Conservation (phyloP, 2,888 invertebrate genomes). For the Acheta domesticus region DNA sequence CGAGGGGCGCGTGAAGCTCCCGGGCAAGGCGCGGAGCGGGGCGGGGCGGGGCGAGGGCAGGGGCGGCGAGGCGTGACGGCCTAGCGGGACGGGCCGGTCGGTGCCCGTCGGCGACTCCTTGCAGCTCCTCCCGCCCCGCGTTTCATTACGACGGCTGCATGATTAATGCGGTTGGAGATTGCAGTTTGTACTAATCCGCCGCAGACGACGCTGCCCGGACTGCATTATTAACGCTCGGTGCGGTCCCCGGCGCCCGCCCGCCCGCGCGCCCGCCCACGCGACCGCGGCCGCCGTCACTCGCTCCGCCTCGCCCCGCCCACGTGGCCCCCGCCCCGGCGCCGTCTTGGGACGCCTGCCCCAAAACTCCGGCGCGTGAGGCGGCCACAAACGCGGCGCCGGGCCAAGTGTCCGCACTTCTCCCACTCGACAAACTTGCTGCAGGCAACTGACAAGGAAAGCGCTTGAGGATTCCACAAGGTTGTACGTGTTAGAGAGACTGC, state of each 20-base stretch:
- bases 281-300: background rate
- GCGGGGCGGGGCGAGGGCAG: background rate
- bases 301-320: background rate
- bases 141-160: slow-evolving; percentile 18
- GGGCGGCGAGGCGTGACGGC: background rate
- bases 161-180: background rate
- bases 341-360: no score
- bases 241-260: background rate
- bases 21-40: background rate
- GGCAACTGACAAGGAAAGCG: no score
- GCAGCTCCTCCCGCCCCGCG: background rate
- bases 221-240: background rate
- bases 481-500: no score
- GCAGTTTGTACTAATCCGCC: background rate
- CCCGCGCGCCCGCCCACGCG: background rate
- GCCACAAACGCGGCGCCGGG: no score
- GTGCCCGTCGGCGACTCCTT: background rate
- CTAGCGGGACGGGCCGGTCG: background rate
- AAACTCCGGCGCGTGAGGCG: no score
- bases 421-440: no score
- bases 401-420: no score
- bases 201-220: background rate
- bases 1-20: background rate
- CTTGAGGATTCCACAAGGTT: no score
- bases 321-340: background rate